Evolutionary conservation across 2,113 vertebrate genomes (phyloP), one percentile per base, ranked within the genome.

Genomic region (Dolichotis patagonum): DNA sequence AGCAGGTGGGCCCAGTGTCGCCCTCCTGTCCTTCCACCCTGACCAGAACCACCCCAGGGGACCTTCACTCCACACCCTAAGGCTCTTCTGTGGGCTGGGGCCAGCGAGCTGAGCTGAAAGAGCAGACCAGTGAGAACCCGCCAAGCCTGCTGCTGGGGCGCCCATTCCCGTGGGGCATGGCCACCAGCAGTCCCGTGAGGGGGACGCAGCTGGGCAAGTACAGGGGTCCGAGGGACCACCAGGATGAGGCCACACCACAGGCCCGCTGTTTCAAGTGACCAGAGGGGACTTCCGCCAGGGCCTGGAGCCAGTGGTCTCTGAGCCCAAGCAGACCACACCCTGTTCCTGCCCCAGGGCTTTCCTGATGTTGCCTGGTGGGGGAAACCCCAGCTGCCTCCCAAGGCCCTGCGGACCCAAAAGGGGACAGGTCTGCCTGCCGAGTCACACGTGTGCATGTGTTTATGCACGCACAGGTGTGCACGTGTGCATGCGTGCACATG

Each of bases 91-190:
- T 1, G 3, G 26, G 24, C 5, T 14, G 35, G 58, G 20, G 26
- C n/a, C 14, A 6, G 5, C 2, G 20, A 52, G 62, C 41, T 35
- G 22, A 20, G 38, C 1, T 4, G 85, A 43, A 28, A 54, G 30
- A 35, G 46, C 16, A 35, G 63, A 35, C 24, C 30, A 8, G 0
- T 11, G 28, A 49, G 52, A 49, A 3, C 16, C 20, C 43, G 32
- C 9, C 6, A 46, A 24, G 63, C 46, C 65, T 3, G 5, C 35
- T 32, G 28, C 43, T 41, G 1, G 78, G 69, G 83, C 12, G 3
- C 5, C 5, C 24, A 17, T n/a, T 26, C 12, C 24, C 19, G 8
- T 2, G 0, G 0, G 0, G 38, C 16, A 1, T 2, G 8, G 0
- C 2, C 32, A 85, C 86, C 19, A 52, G 17, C 0, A 24, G 73